phyloP scores from a whole-genome alignment of 2,113 vertebrate species.

The Thamnaconus septentrionalis region DNA sequence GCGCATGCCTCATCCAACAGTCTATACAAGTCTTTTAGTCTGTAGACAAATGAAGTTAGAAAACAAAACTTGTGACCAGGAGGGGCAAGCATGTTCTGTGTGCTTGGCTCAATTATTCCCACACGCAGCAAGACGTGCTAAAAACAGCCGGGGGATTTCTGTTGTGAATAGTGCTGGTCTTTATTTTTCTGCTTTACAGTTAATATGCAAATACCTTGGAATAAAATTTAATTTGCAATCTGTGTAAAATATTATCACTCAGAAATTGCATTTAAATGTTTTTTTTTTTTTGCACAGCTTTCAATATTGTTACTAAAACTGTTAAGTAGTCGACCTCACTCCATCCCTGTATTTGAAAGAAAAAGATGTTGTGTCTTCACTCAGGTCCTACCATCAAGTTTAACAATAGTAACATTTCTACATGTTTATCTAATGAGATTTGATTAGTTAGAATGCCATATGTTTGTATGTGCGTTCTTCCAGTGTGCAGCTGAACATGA shows the following conservation, averaged over 20 bases:
- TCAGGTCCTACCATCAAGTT: too few species aligned
- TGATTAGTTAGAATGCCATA: not conserved
- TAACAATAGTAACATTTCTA: not conserved
- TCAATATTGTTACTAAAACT: too few species aligned
- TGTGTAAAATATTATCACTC: too few species aligned
- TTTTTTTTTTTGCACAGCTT: too few species aligned
- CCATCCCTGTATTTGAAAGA: too few species aligned
- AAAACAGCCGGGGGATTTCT: not conserved
- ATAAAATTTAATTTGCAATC: too few species aligned
- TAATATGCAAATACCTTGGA: too few species aligned
- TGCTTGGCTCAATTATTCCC: not conserved
- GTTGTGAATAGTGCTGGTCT: too few species aligned
- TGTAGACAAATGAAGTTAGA: constrained; percentile 16
- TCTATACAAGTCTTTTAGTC: not conserved
- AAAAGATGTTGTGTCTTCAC: too few species aligned
- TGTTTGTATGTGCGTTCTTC: constrained; percentile 8
- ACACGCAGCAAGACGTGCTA: not conserved
- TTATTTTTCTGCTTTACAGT: too few species aligned
- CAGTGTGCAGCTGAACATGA: constrained; percentile 70
- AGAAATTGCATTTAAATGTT: too few species aligned
- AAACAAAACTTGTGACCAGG: constrained; percentile 13
- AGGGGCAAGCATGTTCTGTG: not conserved
- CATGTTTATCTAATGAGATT: not conserved
- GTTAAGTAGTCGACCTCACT: too few species aligned
- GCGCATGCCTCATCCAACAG: not conserved